These are phyloP conservation scores for Protobothrops flavoviridis DNA, from an alignment of 2,113 vertebrate genomes.

Conservation along the genomic window DNA sequence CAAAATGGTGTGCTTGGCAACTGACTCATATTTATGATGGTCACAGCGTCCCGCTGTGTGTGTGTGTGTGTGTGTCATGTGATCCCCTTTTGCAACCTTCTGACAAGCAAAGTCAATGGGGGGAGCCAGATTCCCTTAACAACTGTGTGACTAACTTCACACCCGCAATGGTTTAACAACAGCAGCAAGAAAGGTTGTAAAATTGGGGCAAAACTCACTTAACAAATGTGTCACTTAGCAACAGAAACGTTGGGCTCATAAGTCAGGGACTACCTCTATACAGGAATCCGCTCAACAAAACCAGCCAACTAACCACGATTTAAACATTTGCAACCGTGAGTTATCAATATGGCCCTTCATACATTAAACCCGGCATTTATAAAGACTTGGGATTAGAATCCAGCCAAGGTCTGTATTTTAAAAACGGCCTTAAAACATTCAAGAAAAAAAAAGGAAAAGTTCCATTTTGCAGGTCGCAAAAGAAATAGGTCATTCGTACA, in stretches of 20 bases:
- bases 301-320: not conserved
- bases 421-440: not conserved
- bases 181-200: not conserved
- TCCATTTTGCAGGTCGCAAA: not conserved
- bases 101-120: too few species aligned
- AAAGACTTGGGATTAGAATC: not conserved
- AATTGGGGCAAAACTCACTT: not conserved
- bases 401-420: not conserved
- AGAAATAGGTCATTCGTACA: not conserved
- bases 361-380: not conserved
- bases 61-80: not conserved
- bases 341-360: not conserved
- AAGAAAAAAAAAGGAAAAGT: not conserved
- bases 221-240: not conserved
- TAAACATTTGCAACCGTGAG: not conserved
- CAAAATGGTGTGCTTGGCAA: not conserved
- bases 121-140: too few species aligned
- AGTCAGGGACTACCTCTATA: not conserved
- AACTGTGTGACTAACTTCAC: not conserved
- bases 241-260: not conserved
- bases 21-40: not conserved
- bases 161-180: not conserved
- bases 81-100: not conserved
- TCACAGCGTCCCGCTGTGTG: fast-evolving
- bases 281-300: not conserved